Evolutionary conservation across 2,797 vertebrate species (phyloP).

Genomic region (Aotus griseimembra): DNA sequence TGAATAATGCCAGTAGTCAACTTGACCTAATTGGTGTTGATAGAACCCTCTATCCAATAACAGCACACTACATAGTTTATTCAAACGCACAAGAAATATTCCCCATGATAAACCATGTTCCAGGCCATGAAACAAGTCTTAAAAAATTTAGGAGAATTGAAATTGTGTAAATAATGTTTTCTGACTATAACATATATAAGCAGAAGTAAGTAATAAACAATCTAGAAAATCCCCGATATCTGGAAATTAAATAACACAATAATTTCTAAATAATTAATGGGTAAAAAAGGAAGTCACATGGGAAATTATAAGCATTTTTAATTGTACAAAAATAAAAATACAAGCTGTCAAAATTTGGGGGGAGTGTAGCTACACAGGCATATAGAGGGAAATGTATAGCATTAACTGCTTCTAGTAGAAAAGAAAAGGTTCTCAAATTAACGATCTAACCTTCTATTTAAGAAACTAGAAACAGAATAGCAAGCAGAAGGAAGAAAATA

Average conservation of each 20-base stretch:
- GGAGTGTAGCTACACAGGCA: not conserved
- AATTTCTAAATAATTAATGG: not conserved
- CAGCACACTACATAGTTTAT: not conserved
- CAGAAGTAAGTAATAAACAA: not conserved
- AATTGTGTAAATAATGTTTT: not conserved
- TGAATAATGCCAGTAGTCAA: not conserved
- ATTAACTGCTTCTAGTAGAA: not conserved
- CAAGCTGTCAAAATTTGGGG: not conserved
- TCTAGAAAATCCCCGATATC: not conserved
- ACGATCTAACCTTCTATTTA: not conserved
- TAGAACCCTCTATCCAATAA: not conserved
- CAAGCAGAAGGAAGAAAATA: conserved; percentile 6
- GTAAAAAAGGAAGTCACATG: not conserved
- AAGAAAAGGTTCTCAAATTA: not conserved
- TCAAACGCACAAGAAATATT: not conserved
- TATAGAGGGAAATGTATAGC: not conserved
- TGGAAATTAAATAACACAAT: not conserved
- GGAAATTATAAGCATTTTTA: not conserved
- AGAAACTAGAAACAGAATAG: not conserved
- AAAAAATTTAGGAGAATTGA: not conserved
- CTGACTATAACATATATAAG: not conserved
- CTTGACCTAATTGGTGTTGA: not conserved
- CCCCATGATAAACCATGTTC: not conserved
- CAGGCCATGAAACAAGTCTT: not conserved
- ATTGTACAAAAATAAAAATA: not conserved